Evolutionary conservation across 2,113 vertebrate genomes (phyloP).

Genomic region (Anseranas semipalmata): DNA sequence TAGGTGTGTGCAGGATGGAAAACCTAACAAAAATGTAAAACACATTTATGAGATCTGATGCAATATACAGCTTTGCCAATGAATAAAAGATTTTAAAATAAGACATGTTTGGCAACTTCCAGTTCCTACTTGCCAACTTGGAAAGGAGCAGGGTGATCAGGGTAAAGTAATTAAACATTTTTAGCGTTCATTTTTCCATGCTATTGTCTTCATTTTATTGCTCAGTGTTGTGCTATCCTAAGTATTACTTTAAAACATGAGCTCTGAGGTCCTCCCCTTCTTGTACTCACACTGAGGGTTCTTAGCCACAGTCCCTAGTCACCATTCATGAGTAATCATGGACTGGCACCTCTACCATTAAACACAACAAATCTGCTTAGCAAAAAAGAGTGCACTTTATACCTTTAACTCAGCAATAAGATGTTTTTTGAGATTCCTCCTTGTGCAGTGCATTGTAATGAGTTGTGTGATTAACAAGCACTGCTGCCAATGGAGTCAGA

Average conservation of each 20-base stretch:
- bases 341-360: neutral
- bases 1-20: neutral
- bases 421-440: constrained; percentile 48
- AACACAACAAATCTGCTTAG: constrained; percentile 28
- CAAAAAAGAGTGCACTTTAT: constrained; percentile 19
- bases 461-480: constrained; percentile 39
- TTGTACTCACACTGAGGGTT: neutral
- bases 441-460: constrained; percentile 12
- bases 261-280: neutral
- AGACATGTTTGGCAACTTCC: constrained; percentile 23
- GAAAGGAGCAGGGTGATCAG: constrained; percentile 29
- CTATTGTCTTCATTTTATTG: constrained; percentile 45
- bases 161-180: constrained; percentile 54
- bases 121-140: constrained; percentile 36
- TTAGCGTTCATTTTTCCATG: constrained; percentile 22
- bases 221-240: constrained; percentile 28
- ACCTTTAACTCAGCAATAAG: constrained; percentile 40
- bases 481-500: constrained; percentile 45
- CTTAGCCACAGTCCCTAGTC: neutral
- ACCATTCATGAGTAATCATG: neutral
- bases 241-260: constrained; percentile 40
- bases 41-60: neutral
- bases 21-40: neutral
- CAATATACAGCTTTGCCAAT: neutral
- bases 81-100: constrained; percentile 56